Base-by-base conservation (phyloP, 2,797 vertebrate species). In the Tachyglossus aculeatus region DNA sequence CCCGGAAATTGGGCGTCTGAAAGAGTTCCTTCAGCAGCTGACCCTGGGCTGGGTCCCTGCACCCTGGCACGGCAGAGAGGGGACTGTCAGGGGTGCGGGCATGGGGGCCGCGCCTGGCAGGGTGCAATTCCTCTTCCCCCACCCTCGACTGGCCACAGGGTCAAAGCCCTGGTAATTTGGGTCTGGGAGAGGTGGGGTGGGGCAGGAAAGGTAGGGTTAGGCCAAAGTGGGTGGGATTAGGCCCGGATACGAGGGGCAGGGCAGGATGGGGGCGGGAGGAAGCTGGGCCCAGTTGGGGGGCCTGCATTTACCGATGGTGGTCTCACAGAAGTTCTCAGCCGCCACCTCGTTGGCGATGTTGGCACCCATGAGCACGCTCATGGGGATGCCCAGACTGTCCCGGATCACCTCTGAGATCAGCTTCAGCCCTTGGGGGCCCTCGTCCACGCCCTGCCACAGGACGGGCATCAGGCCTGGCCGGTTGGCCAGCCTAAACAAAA, bases 261-360 rank as follows among this genome's bases (percentile, higher is more conserved):
- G n/a, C n/a, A n/a, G n/a, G n/a, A n/a, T n/a, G n/a, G n/a, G n/a
- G n/a, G n/a, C n/a, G n/a, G n/a, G n/a, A n/a, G n/a, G n/a, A n/a
- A n/a, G n/a, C n/a, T n/a, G n/a, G n/a, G n/a, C n/a, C n/a, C n/a
- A n/a, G n/a, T n/a, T n/a, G n/a, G n/a, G n/a, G n/a, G n/a, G n/a
- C n/a, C n/a, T n/a, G n/a, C n/a, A n/a, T 72, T 80, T 92, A 97
- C 98, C 98, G 0, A 99, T 98, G 36, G 98, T 99, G 7, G 97
- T 98, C 85, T 99, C 98, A 50, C 98, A 99, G 91, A 99, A 99
- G 88, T 98, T 98, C 84, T 95, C 97, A 0, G 95, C 96, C 7
- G 98, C 98, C 29, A 99, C 97, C 79, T 99, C 97, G 4, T 73
- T 96, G 81, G 98, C 98, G 29, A 99, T 95, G 88, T 99, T 99